Evolutionary conservation across 2,888 invertebrate genomes (phyloP).

Genomic region (Phalera bucephala): DNA sequence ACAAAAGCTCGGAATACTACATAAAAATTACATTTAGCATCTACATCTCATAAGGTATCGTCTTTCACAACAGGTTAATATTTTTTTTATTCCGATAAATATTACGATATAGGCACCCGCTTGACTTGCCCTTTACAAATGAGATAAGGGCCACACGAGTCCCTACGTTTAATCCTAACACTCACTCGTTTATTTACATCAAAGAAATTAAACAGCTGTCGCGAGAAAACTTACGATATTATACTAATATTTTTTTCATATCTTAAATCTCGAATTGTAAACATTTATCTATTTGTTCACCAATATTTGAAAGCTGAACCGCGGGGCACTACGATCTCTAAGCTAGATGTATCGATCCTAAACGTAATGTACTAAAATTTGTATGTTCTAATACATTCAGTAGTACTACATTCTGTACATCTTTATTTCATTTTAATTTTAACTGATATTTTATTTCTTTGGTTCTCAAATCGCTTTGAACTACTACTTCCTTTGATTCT

Average conservation of each 20-base stretch:
- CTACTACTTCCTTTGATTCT: not conserved
- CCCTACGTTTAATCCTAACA: constrained; percentile 64
- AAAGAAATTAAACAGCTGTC: constrained; percentile 50
- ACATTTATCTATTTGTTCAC: constrained; percentile 63
- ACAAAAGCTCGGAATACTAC: constrained; percentile 52
- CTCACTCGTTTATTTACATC: constrained; percentile 68
- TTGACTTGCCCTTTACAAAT: constrained; percentile 43
- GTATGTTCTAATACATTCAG: constrained; percentile 62
- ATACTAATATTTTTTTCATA: constrained; percentile 52
- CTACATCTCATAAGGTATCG: constrained; percentile 75
- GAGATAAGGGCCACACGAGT: constrained; percentile 44
- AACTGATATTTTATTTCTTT: constrained; percentile 8
- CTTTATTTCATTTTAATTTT: constrained; percentile 17
- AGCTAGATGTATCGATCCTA: constrained; percentile 66
- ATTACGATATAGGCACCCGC: constrained; percentile 56
- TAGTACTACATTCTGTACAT: constrained; percentile 61
- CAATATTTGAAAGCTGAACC: constrained; percentile 83
- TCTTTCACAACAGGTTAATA: constrained; percentile 75
- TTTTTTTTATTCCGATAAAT: constrained; percentile 46
- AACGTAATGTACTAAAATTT: constrained; percentile 59
- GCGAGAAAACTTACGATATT: constrained; percentile 49
- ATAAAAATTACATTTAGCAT: constrained; percentile 62
- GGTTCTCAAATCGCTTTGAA: not conserved
- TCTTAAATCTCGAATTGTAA: constrained; percentile 65
- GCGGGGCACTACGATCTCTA: constrained; percentile 65